Conservation (phyloP, 2,113 vertebrate genomes). For the Antechinus flavipes region DNA sequence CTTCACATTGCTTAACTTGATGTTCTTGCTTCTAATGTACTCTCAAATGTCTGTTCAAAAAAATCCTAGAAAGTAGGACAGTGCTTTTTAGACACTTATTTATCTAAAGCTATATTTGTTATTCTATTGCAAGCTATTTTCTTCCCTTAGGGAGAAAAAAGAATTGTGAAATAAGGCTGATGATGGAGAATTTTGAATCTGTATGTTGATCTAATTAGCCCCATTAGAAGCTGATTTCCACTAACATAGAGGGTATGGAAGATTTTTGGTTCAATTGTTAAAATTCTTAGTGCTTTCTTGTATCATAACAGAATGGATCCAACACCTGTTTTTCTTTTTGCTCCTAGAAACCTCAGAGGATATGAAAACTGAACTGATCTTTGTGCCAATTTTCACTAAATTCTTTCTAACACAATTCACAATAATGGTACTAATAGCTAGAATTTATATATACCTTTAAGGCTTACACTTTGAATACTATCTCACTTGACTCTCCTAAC, state of each 20-base stretch:
- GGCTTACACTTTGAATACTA: background rate
- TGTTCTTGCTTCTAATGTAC: background rate
- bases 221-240: background rate
- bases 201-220: background rate
- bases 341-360: background rate
- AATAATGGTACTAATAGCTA: background rate
- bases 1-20: background rate
- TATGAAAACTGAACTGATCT: background rate
- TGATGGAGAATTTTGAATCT: background rate
- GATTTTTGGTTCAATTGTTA: background rate
- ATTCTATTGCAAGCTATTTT: background rate
- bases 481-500: background rate
- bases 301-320: background rate
- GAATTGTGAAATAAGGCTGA: background rate
- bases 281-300: background rate
- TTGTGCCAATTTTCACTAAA: background rate
- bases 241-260: background rate
- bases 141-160: background rate
- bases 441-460: background rate
- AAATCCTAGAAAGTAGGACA: background rate
- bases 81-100: background rate
- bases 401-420: background rate
- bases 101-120: background rate
- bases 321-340: background rate
- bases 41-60: background rate